Conservation (phyloP, 2,113 vertebrate species). For the Parotia lawesii region DNA sequence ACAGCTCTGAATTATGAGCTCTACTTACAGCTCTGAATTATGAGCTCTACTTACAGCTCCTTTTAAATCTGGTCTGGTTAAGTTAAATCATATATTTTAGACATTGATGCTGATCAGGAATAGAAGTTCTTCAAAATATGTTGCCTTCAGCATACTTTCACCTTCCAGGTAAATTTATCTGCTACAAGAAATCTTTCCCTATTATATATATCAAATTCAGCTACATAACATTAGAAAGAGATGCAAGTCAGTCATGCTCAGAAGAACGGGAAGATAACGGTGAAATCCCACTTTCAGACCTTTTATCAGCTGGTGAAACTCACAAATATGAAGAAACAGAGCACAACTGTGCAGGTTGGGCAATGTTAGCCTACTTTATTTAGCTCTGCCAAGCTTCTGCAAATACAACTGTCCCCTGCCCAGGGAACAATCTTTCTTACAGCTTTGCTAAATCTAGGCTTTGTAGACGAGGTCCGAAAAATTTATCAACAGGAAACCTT, state of each 20-base stretch:
- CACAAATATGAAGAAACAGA: background rate
- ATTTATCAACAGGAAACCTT: background rate
- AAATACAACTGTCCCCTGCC: background rate
- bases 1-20: conserved; percentile 39
- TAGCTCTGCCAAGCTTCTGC: background rate
- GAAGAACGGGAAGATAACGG: background rate
- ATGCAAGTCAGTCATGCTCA: background rate
- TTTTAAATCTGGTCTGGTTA: conserved; percentile 21
- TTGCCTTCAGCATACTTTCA: conserved; percentile 1
- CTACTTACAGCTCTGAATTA: conserved; percentile 31
- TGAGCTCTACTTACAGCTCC: conserved; percentile 4
- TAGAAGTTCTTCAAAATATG: background rate
- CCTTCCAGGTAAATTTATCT: conserved; percentile 27
- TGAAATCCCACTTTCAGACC: background rate
- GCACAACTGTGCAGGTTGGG: background rate
- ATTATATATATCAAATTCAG: background rate
- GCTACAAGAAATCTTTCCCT: background rate
- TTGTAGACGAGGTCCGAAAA: background rate
- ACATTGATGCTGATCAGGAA: background rate
- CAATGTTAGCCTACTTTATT: background rate
- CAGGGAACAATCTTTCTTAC: background rate
- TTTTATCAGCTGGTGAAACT: background rate
- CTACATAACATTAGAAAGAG: background rate
- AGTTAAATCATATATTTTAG: conserved; percentile 10
- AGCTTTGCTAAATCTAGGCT: background rate